phyloP scores from a whole-genome alignment of 2,797 vertebrate genomes.

The Coccyzus lansbergi region DNA sequence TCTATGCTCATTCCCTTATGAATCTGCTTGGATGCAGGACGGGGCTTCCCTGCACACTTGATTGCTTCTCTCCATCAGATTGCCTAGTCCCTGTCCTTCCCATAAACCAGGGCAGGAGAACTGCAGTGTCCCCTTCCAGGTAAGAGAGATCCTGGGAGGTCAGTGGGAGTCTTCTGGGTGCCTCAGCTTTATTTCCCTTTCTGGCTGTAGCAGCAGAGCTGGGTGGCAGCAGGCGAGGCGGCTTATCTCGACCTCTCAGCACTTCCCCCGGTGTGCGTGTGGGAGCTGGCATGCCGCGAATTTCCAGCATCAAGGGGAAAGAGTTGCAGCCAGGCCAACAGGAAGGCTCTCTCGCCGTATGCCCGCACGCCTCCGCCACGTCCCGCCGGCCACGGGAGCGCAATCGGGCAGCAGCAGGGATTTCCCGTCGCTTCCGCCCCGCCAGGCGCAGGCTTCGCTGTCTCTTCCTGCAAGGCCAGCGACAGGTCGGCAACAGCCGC shows the following conservation, averaged over 20 bases:
- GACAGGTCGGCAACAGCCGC: slow-evolving; percentile 11
- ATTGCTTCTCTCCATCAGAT: accelerated
- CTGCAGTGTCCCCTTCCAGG: neutral
- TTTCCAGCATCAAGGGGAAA: slow-evolving; percentile 65
- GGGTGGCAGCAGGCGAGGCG: slow-evolving; percentile 77
- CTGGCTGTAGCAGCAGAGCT: neutral
- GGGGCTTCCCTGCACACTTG: accelerated
- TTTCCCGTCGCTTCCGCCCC: slow-evolving; percentile 73
- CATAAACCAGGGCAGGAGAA: neutral
- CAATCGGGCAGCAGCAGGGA: slow-evolving; percentile 80
- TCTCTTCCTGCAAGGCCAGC: slow-evolving; percentile 74
- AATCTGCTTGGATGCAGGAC: accelerated
- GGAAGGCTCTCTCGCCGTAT: slow-evolving; percentile 87
- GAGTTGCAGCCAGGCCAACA: slow-evolving; percentile 81
- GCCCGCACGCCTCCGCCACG: slow-evolving; percentile 38
- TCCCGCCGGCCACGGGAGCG: slow-evolving; percentile 10
- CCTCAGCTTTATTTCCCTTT: slow-evolving; percentile 8
- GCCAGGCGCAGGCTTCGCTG: slow-evolving; percentile 66
- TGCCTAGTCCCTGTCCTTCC: neutral
- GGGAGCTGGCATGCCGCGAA: slow-evolving; percentile 83
- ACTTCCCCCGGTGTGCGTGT: slow-evolving; percentile 87
- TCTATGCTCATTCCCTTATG: neutral
- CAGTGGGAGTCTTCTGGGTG: neutral
- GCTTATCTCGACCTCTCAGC: slow-evolving; percentile 93
- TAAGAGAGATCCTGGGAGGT: neutral